These are phyloP conservation scores for Argynnis bischoffii DNA, from an alignment of 2,888 invertebrate genomes.

Conservation along the genomic window DNA sequence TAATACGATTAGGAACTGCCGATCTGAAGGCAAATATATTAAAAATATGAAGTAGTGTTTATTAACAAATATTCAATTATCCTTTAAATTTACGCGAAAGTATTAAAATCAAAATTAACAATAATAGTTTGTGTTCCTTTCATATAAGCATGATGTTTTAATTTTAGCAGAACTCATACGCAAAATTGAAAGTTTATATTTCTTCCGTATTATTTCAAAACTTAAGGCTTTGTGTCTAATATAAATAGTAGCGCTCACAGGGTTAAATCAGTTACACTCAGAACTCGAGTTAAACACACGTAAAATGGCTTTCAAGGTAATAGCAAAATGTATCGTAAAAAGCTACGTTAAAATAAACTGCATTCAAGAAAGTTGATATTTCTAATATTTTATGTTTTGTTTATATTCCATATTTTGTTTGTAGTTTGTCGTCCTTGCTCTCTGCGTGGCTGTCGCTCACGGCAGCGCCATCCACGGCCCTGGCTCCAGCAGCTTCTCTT, in stretches of 20 bases:
- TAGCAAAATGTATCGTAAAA: conserved; percentile 15
- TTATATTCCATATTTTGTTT: conserved; percentile 44
- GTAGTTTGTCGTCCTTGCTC: conserved; percentile 57
- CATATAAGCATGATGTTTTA: background rate
- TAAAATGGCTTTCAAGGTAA: conserved; percentile 40
- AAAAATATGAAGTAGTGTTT: no score
- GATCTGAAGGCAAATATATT: no score
- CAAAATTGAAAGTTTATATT: conserved; percentile 18
- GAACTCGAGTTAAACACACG: conserved; percentile 37
- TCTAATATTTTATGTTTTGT: background rate
- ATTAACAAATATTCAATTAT: no score
- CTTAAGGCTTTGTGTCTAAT: conserved; percentile 23
- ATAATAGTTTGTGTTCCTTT: background rate
- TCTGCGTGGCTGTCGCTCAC: conserved; percentile 54
- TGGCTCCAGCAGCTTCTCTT: conserved; percentile 69
- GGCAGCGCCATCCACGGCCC: conserved; percentile 59
- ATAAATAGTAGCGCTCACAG: conserved; percentile 38
- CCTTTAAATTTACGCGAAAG: no score
- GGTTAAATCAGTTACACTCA: conserved; percentile 37
- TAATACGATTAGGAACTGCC: no score
- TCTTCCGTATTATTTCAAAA: conserved; percentile 36
- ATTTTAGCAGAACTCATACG: background rate
- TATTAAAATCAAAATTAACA: background rate
- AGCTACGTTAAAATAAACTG: background rate
- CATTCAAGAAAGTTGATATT: background rate